A percentile compares a stretch with the other conserved stretches of the same genome.
Evolutionary conservation across 2,888 invertebrate genomes (phyloP).

Genomic region (Machimus rusticus): DNA sequence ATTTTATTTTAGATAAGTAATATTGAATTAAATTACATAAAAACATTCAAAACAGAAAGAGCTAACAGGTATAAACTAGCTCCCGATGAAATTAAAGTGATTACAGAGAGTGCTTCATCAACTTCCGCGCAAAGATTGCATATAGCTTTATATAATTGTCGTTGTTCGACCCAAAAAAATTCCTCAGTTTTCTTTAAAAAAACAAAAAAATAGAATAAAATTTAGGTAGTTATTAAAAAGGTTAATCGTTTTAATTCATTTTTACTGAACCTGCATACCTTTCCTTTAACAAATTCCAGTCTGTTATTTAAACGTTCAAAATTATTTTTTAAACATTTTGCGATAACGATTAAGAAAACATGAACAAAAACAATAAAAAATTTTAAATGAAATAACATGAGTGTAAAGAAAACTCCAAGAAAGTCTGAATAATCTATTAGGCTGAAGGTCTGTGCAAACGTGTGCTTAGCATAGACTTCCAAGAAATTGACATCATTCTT

Average conservation of each 20-base stretch:
- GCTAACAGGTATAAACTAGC: background rate
- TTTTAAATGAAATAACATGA: background rate
- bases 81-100: slow-evolving; percentile 59
- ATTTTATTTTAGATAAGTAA: background rate
- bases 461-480: background rate
- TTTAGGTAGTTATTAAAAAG: background rate
- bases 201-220: no score
- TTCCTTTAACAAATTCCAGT: background rate
- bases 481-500: background rate
- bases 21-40: background rate
- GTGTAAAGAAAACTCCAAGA: background rate
- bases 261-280: background rate
- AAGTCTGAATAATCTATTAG: background rate
- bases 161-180: slow-evolving; percentile 65
- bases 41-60: background rate
- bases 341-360: background rate
- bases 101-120: slow-evolving; percentile 65
- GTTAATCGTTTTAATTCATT: background rate
- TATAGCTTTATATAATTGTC: slow-evolving; percentile 65
- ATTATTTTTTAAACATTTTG: background rate
- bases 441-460: background rate
- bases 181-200: slow-evolving; percentile 35
- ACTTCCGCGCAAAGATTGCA: slow-evolving; percentile 64
- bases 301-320: background rate
- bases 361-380: background rate